Evolutionary conservation across 2,797 vertebrate species (phyloP).

Genomic region (Poliocrania exsul): DNA sequence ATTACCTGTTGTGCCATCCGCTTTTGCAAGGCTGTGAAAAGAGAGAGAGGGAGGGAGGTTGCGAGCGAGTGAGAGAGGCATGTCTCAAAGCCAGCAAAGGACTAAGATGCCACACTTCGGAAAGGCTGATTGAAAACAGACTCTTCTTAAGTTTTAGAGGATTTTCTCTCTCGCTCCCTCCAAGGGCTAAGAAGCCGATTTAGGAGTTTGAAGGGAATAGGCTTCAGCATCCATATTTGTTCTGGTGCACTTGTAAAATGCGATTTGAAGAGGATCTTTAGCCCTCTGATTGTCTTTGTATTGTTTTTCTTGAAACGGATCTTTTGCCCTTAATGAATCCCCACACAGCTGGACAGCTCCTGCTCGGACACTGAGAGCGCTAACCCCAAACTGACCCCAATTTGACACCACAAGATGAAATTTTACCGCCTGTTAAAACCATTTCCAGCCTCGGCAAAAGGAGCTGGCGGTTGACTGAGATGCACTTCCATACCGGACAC

Average conservation of each 20-base stretch:
- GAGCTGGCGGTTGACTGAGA: conserved; percentile 77
- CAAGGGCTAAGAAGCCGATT: conserved; percentile 70
- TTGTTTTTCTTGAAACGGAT: conserved; percentile 98
- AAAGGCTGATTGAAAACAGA: conserved; percentile 77
- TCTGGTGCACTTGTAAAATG: conserved; percentile 87
- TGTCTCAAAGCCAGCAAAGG: conserved; percentile 55
- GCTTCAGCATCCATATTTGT: conserved; percentile 79
- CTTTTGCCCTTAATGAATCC: conserved; percentile 92
- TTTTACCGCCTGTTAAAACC: conserved; percentile 95
- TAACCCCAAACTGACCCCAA: conserved; percentile 99
- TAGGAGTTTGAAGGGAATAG: conserved; percentile 75
- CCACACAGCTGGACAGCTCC: conserved; percentile 97
- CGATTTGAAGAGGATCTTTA: conserved; percentile 88
- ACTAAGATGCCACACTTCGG: conserved; percentile 71
- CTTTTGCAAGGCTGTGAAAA: conserved; percentile 39
- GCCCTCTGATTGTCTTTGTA: conserved; percentile 89
- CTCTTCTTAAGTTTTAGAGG: conserved; percentile 75
- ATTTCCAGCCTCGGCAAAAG: conserved; percentile 83
- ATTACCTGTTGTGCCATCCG: conserved; percentile 73
- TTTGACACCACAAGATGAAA: conserved; percentile 98
- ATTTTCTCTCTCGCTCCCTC: conserved; percentile 56
- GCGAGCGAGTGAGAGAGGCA: conserved; percentile 15
- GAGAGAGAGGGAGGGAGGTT: background rate
- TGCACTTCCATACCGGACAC: conserved; percentile 73
- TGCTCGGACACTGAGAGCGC: conserved; percentile 95